Conservation (phyloP, 2,888 invertebrate genomes). For the Drosophila paranaensis region DNA sequence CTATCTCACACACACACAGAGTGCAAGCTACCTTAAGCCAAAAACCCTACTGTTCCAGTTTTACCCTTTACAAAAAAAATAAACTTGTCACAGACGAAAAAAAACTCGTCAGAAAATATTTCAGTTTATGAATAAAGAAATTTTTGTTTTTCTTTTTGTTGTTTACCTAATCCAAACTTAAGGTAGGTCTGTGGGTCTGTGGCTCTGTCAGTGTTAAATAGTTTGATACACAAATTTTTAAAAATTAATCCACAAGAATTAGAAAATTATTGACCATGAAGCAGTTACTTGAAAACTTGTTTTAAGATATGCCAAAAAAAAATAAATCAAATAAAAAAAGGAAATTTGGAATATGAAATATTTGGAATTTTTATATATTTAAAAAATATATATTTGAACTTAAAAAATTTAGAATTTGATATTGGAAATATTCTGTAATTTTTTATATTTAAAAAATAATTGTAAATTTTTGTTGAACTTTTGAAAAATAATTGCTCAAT, state of each 20-base stretch:
- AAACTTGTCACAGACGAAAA: background rate
- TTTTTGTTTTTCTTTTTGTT: background rate
- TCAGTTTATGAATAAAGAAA: background rate
- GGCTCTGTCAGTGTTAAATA: background rate
- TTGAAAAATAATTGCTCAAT: too few species aligned
- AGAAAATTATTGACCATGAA: background rate
- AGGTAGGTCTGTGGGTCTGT: background rate
- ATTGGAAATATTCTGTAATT: too few species aligned
- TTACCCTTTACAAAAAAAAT: background rate
- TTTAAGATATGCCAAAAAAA: background rate
- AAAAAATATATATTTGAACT: too few species aligned
- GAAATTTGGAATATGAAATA: too few species aligned
- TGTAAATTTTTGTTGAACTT: too few species aligned
- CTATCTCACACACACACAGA: constrained; percentile 7
- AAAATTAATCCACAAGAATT: background rate
- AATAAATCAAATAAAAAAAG: too few species aligned
- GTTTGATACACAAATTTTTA: background rate
- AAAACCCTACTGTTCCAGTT: constrained; percentile 4
- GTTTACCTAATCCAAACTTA: background rate
- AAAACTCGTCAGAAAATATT: constrained; percentile 3
- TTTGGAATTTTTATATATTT: too few species aligned
- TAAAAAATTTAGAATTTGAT: too few species aligned
- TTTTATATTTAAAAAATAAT: too few species aligned
- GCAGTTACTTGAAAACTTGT: background rate
- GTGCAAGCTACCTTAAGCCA: background rate